Evolutionary conservation across 2,113 vertebrate species (phyloP), one percentile per base, ranked within the genome.

Genomic region (Rhegmatorhina hoffmannsi): DNA sequence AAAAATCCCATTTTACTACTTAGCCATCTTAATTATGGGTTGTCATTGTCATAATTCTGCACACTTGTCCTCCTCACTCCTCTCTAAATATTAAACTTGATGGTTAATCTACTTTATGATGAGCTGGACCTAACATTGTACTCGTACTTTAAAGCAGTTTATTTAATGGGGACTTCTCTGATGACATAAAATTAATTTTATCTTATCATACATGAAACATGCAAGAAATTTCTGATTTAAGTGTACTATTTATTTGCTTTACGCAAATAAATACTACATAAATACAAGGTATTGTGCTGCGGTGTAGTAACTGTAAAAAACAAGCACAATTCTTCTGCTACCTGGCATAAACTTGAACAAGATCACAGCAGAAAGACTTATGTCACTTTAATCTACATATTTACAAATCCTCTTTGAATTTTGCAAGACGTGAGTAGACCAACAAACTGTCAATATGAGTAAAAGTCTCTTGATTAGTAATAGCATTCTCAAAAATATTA

Each of bases 41-140:
- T 95, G 70, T 89, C 89, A 89, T 66, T 86, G 84, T 87, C 81
- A 69, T 83, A 95, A 83, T 94, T 91, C 84, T 73, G 87, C 53
- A 58, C 20, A 82, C 9, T 91, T 73, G 47, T 21, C 5, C 6
- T 31, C 28, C 5, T 4, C 17, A 3, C 7, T 26, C 20, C 49
- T 50, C 15, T 66, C 15, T n/a, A 62, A 87, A 69, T 69, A 89
- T 33, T 66, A 84, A 85, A 33, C 36, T 83, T 92, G 70, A 43
- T 53, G 34, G 50, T 60, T 77, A 56, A 84, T 36, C 28, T 58
- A 55, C 60, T 84, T 94, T 38, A 33, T 9, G 33, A 88, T 63
- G 6, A 55, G 25, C 36, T 88, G 81, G 36, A 90, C 55, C n/a
- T 62, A 79, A 56, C 11, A 43, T 1, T n/a, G 26, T 9, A 25